Base-by-base conservation (phyloP, 2,888 invertebrate species). In the Bellardia pandia region DNA sequence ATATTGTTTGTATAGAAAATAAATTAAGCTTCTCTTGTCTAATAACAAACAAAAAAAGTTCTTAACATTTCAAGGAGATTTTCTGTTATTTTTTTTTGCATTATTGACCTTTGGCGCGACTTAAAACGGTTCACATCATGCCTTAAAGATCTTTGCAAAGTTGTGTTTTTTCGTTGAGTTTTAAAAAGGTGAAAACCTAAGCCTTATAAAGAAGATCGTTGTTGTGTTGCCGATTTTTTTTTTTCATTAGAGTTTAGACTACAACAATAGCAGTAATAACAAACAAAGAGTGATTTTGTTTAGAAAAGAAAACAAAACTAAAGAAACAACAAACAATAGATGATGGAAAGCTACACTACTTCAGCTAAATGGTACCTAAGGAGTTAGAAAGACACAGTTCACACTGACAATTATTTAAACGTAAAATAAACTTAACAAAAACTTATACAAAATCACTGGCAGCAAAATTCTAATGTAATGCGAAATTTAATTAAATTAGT, bases 61-160 rank as follows among this genome's bases (percentile, higher is more conserved):
- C 51, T 75, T 74, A 42, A 37, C 37, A n/a, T 74, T 69, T 68
- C n/a, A 75, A 68, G 56, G 11, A 42, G 48, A 23, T 40, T 56
- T 69, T 62, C n/a, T 58, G 51, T 14, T 42, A 1, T 56, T 48
- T 74, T 40, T 23, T 80, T 77, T 62, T 78, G 78, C 85, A 78
- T 87, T 87, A 82, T 82, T 87, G 87, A 87, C 87, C 87, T 87
- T 87, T 87, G 87, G 81, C 85, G 87, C 87, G 85, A 85, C 87
- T 87, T 87, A 60, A 85, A 87, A 85, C 87, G 87, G 87, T 87
- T 87, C 85, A 78, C 85, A 87, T 87, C 85, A 87, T 87, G 85
- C 87, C 78, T 82, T 51, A 37, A 74, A 85, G 81, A 85, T 81
- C 78, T 85, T 68, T 66, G 56, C 37, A 30, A 40, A 53, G 16